phyloP scores from a whole-genome alignment of 2,113 vertebrate species.

The Anas platyrhynchos region DNA sequence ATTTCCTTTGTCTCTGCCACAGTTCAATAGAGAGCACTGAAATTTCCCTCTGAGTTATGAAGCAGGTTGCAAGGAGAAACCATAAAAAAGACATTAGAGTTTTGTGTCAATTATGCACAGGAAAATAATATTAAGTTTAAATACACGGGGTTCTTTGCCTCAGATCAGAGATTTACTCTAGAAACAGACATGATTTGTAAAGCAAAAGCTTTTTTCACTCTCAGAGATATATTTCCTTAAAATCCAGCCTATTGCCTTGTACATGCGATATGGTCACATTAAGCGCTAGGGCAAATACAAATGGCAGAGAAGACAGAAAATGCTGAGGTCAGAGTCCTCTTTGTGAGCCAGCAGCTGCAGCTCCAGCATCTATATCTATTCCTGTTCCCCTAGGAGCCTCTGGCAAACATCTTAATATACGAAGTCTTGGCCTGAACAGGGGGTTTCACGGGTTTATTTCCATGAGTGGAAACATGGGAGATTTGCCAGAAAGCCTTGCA shows the following conservation, averaged over 20 bases:
- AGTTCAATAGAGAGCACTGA: background rate
- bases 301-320: background rate
- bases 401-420: background rate
- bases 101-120: background rate
- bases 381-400: background rate
- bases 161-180: constrained; percentile 7
- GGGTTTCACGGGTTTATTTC: fast-evolving
- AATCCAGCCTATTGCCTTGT: background rate
- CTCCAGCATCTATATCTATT: background rate
- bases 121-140: background rate
- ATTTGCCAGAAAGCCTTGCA: background rate
- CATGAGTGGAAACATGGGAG: fast-evolving
- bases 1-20: constrained; percentile 37
- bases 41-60: background rate
- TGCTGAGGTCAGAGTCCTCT: background rate
- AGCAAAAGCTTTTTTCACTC: background rate
- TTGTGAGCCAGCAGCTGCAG: background rate
- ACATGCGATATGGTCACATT: background rate
- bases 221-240: background rate
- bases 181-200: constrained; percentile 10
- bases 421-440: background rate
- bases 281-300: constrained; percentile 14
- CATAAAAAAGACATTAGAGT: background rate
- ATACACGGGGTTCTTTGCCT: background rate
- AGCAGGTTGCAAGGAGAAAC: background rate